Percentiles rank a stretch among this genome's conserved stretches.
These are phyloP conservation scores for Caenorhabditis briggsae DNA, from an alignment of 1,140 invertebrate species.

Conservation along the genomic window DNA sequence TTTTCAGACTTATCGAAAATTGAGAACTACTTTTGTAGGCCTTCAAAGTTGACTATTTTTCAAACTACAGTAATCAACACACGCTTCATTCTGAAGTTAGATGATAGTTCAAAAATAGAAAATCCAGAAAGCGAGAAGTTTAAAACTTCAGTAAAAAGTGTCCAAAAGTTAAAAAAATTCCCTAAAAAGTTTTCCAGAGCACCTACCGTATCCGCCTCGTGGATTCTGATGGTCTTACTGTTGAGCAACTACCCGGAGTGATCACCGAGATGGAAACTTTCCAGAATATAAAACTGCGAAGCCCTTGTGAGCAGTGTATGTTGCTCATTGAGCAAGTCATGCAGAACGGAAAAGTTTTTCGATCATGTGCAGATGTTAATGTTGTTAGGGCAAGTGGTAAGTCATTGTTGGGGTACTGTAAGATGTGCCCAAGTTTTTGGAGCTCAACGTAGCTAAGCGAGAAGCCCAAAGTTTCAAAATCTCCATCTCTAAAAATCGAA, in stretches of 20 bases:
- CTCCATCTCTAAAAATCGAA: background rate
- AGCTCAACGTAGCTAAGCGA: too few relatives aligned
- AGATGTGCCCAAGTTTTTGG: too few relatives aligned
- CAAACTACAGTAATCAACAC: too few relatives aligned
- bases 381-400: conserved; percentile 19
- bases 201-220: conserved; percentile 88
- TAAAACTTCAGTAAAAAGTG: too few relatives aligned
- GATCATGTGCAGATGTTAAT: conserved; percentile 30
- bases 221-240: conserved; percentile 85
- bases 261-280: background rate
- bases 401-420: background rate
- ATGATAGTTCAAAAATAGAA: too few relatives aligned
- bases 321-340: conserved; percentile 71
- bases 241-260: conserved; percentile 84
- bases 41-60: too few relatives aligned
- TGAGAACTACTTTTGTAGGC: too few relatives aligned
- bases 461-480: background rate
- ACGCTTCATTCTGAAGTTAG: too few relatives aligned
- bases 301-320: conserved; percentile 83
- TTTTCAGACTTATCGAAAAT: too few relatives aligned
- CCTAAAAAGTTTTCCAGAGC: too few relatives aligned
- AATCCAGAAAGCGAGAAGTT: too few relatives aligned
- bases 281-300: background rate
- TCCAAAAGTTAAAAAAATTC: too few relatives aligned
- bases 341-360: conserved; percentile 41